phyloP scores from a whole-genome alignment of 2,888 invertebrate species.

The Amblyjoppa proteus region DNA sequence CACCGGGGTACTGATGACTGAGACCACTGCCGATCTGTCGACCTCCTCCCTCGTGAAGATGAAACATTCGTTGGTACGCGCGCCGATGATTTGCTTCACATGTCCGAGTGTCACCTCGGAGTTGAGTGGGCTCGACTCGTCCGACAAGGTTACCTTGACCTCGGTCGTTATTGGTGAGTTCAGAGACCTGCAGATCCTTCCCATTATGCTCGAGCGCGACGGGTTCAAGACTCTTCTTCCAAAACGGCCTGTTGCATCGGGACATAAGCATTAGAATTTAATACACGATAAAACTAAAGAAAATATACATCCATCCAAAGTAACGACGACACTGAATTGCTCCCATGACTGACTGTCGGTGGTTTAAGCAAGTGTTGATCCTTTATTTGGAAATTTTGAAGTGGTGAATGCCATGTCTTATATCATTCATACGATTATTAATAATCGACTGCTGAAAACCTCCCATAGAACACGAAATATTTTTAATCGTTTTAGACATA shows the following conservation, averaged over 20 bases:
- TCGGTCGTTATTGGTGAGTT: slow-evolving; percentile 81
- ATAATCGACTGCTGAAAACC: too few species aligned
- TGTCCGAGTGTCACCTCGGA: slow-evolving; percentile 92
- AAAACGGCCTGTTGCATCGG: too few species aligned
- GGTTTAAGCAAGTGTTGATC: slow-evolving; percentile 97
- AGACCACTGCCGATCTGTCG: slow-evolving; percentile 85
- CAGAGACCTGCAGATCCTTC: slow-evolving; percentile 89
- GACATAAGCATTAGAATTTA: too few species aligned
- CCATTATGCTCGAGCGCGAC: slow-evolving; percentile 92
- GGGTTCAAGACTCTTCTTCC: too few species aligned
- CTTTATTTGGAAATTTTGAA: slow-evolving; percentile 94
- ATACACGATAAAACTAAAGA: too few species aligned
- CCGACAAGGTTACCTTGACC: slow-evolving; percentile 92
- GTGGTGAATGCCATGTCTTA: slow-evolving; percentile 93
- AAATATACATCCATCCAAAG: neutral
- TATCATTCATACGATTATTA: too few species aligned
- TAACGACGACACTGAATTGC: slow-evolving; percentile 87
- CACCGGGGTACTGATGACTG: slow-evolving; percentile 92
- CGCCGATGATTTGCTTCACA: slow-evolving; percentile 92
- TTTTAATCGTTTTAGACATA: too few species aligned
- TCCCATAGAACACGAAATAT: too few species aligned
- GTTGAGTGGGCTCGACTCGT: slow-evolving; percentile 92
- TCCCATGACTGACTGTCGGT: slow-evolving; percentile 96
- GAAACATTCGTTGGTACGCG: slow-evolving; percentile 90
- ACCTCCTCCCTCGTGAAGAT: slow-evolving; percentile 86